Conservation (phyloP, 2,113 vertebrate species). For the Indri indri region DNA sequence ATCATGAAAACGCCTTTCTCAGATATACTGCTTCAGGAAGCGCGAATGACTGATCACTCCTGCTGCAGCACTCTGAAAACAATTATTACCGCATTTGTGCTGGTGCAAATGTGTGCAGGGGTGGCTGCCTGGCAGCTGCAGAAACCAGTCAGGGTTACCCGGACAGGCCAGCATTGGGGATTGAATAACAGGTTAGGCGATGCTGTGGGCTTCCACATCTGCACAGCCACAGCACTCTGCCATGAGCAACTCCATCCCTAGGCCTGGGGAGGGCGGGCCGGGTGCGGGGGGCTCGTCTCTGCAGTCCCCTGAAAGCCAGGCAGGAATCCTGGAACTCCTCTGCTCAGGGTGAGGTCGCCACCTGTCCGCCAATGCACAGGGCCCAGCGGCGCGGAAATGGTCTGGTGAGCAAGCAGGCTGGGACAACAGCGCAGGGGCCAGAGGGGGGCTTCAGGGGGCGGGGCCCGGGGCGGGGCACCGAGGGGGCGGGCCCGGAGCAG, state of each 20-base stretch:
- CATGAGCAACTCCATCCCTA: too few species aligned
- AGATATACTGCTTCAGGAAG: neutral
- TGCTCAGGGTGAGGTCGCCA: neutral
- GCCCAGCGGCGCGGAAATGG: neutral
- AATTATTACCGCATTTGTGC: neutral
- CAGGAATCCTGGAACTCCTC: neutral
- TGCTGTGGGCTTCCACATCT: too few species aligned
- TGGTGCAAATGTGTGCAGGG: too few species aligned
- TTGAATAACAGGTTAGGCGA: too few species aligned
- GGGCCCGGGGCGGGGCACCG: too few species aligned
- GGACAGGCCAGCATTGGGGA: too few species aligned
- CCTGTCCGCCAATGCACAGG: neutral
- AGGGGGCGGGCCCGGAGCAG: constrained; percentile 55
- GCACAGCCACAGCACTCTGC: too few species aligned
- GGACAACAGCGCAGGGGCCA: neutral
- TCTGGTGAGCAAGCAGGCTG: neutral
- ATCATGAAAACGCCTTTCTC: neutral
- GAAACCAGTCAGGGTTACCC: too few species aligned
- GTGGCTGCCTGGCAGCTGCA: too few species aligned
- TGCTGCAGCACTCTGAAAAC: neutral
- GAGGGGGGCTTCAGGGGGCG: neutral
- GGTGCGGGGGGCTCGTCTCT: neutral
- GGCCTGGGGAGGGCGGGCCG: too few species aligned
- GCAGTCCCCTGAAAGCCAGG: neutral
- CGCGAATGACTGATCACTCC: neutral